Evolutionary conservation across 1,140 invertebrate species (phyloP).

Genomic region (Orchesella cincta): DNA sequence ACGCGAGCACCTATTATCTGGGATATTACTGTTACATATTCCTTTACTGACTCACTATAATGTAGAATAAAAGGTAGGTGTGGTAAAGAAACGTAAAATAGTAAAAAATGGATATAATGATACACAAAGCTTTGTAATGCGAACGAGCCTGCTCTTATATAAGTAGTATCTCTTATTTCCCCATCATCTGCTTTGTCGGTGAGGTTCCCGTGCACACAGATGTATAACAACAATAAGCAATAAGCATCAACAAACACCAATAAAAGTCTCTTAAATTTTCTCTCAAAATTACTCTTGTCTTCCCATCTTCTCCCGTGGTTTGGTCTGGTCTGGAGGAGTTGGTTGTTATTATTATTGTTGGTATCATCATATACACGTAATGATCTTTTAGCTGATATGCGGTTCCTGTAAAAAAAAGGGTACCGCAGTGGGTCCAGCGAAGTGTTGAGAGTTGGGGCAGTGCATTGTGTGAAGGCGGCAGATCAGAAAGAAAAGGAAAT

Average conservation of each 20-base stretch:
- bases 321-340: no score
- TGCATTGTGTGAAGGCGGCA: neutral
- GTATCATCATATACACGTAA: no score
- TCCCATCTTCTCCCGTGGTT: neutral
- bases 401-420: constrained; percentile 3
- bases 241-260: constrained; percentile 29
- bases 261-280: constrained; percentile 30
- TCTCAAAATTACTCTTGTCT: constrained; percentile 21
- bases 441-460: constrained; percentile 5
- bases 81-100: neutral
- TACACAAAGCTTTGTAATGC: constrained; percentile 12
- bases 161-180: neutral
- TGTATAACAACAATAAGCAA: constrained; percentile 26
- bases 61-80: constrained; percentile 7
- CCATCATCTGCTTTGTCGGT: constrained; percentile 11
- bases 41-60: neutral
- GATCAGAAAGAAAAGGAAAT: constrained; percentile 21
- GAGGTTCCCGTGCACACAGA: constrained; percentile 9
- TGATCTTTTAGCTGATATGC: no score
- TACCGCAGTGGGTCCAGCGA: neutral
- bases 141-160: neutral
- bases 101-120: constrained; percentile 25
- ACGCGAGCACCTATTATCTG: constrained; percentile 18
- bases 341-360: no score
- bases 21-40: neutral